Base-by-base conservation (phyloP, 2,113 vertebrate genomes). In the Elachura formosa region DNA sequence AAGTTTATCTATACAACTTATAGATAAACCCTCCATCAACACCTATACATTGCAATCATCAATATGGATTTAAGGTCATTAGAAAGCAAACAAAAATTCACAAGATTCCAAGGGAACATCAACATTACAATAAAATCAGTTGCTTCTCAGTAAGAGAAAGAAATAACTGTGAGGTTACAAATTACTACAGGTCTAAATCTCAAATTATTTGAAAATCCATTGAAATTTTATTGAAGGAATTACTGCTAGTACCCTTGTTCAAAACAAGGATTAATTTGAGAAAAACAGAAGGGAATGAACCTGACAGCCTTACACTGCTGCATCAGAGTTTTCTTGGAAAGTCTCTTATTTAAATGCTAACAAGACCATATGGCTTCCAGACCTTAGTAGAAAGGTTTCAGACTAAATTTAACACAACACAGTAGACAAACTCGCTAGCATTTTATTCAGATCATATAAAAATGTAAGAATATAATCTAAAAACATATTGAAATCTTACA, bases 331-430 rank as follows among this genome's bases (percentile, higher is more conserved):
- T 95, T 90, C 68, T 84, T 86, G 12, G 38, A 73, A 92, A 80
- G 45, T 55, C 34, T 94, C 24, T 67, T 77, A 72, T 90, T 93
- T 88, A 82, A 92, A 92, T 68, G 72, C 85, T 83, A 85, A 90
- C 48, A 46, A 85, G 61, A 84, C 84, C 84, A 86, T 90, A 89
- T 77, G 89, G 73, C 81, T 92, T 89, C 64, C 55, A 84, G 77
- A 93, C 87, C 29, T 81, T 59, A 84, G 38, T 26, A 51, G 56
- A 54, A 84, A 95, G 20, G 59, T 87, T 96, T 94, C 55, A 87
- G 80, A 68, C 72, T 94, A 94, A 77, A 84, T 90, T 90, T 89
- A 89, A 77, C 51, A 84, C 11, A 89, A 71, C 19, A 58, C 24
- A 59, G 43, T 61, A 92, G 62, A 84, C 33, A 89, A 91, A 55